A percentile compares a stretch with the other conserved stretches of the same genome.
Evolutionary conservation across 2,888 invertebrate genomes (phyloP).

Genomic region (Melangyna quadrimaculata): DNA sequence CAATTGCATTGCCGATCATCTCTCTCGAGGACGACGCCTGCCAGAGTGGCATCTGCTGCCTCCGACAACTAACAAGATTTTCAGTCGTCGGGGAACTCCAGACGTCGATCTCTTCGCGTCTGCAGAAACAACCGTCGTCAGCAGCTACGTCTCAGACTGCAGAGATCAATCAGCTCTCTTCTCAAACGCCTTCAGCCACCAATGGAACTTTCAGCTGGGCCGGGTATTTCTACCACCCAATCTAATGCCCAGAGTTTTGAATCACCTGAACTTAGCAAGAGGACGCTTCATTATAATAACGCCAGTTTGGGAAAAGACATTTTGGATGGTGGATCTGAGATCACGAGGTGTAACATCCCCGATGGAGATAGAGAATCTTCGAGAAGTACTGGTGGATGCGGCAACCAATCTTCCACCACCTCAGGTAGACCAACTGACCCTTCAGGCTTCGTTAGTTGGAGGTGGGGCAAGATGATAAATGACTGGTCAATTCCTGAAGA

Average conservation of each 20-base stretch:
- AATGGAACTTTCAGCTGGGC: too few species aligned
- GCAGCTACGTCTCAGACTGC: slow-evolving; percentile 41
- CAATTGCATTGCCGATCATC: slow-evolving; percentile 41
- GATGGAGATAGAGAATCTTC: too few species aligned
- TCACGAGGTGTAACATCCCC: slow-evolving; percentile 17
- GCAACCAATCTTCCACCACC: slow-evolving; percentile 6
- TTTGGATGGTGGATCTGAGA: slow-evolving; percentile 38
- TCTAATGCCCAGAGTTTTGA: too few species aligned
- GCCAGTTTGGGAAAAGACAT: slow-evolving; percentile 35
- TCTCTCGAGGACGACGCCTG: slow-evolving; percentile 21
- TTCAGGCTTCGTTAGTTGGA: slow-evolving; percentile 48
- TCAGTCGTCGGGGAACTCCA: slow-evolving; percentile 42
- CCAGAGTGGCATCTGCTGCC: slow-evolving; percentile 34
- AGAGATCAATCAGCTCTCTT: slow-evolving; percentile 40
- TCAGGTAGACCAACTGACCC: slow-evolving; percentile 22
- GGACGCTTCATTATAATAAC: slow-evolving; percentile 38
- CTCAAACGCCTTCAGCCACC: slow-evolving; percentile 50
- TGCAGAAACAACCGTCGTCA: slow-evolving; percentile 44
- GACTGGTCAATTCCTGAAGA: slow-evolving; percentile 28
- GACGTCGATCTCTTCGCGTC: slow-evolving; percentile 51
- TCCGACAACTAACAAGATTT: slow-evolving; percentile 21
- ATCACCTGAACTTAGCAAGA: too few species aligned
- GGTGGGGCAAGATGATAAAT: slow-evolving; percentile 19
- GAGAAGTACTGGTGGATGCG: too few species aligned
- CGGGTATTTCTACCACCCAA: too few species aligned